A percentile compares a stretch with the other conserved stretches of the same genome.
phyloP scores from a whole-genome alignment of 64 coral and sea anemone genomes.

The Stylophora pistillata region DNA sequence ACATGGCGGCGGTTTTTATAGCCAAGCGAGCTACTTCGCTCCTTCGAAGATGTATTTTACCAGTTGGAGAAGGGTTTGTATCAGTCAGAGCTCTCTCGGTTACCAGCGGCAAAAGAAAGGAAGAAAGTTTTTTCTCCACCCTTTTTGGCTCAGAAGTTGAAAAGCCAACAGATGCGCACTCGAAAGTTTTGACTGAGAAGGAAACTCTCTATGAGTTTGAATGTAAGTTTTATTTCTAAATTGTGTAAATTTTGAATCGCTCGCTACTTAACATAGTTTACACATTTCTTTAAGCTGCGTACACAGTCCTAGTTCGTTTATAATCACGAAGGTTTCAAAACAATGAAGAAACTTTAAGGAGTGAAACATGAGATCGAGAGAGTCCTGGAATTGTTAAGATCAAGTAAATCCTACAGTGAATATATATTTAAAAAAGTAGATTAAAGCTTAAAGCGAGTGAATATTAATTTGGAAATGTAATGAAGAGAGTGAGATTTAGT shows the following conservation, averaged over 20 bases:
- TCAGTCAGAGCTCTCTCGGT: neutral
- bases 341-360: too few species aligned
- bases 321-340: too few species aligned
- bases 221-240: conserved; percentile 29
- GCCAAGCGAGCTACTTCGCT: conserved; percentile 4
- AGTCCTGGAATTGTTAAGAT: too few species aligned
- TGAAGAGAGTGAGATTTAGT: too few species aligned
- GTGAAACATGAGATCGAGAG: too few species aligned
- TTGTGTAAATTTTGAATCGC: neutral
- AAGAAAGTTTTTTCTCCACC: conserved; percentile 7
- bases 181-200: conserved; percentile 45
- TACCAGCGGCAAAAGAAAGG: neutral
- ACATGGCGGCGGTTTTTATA: neutral
- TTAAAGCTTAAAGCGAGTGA: too few species aligned
- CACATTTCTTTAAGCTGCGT: neutral
- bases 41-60: neutral
- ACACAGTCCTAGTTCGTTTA: neutral
- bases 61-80: neutral
- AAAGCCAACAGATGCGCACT: conserved; percentile 63
- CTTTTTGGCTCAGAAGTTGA: conserved; percentile 10
- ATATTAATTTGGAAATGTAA: too few species aligned
- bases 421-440: too few species aligned
- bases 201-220: conserved; percentile 67
- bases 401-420: too few species aligned
- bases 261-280: neutral